A percentile compares a stretch with the other conserved stretches of the same genome.
These are phyloP conservation scores for Peromyscus polionotus DNA, from an alignment of 2,113 vertebrate species.

Conservation along the genomic window DNA sequence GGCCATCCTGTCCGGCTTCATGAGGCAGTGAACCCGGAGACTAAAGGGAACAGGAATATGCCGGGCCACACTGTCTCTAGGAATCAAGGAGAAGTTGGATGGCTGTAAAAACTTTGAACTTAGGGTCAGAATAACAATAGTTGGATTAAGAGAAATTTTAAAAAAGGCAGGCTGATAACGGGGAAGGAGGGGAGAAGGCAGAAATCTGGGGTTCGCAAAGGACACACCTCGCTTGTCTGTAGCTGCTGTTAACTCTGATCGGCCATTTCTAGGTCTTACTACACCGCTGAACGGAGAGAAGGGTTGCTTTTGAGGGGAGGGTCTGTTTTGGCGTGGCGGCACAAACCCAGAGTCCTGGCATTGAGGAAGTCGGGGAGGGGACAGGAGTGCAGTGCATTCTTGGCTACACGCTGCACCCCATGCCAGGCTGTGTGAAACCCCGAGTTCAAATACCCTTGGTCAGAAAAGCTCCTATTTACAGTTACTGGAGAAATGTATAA, in stretches of 20 bases:
- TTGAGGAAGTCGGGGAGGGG: neutral
- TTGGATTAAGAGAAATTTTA: neutral
- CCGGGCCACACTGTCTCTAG: neutral
- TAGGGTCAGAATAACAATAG: constrained; percentile 21
- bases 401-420: too few relatives aligned
- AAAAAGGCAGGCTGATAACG: neutral
- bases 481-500: neutral
- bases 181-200: neutral
- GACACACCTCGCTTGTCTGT: neutral
- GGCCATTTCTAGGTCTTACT: neutral
- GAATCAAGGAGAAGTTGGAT: constrained; percentile 19
- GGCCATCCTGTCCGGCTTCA: neutral
- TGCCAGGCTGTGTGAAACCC: neutral
- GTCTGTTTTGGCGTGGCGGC: too few relatives aligned
- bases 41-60: neutral
- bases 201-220: neutral
- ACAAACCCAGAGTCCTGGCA: neutral
- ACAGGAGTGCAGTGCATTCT: neutral
- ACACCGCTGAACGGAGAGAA: neutral
- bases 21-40: constrained; percentile 22
- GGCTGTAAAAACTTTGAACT: neutral
- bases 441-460: neutral
- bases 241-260: neutral
- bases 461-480: neutral
- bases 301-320: neutral